These are phyloP conservation scores for Cacoxenus indagator DNA, from an alignment of 2,888 invertebrate species.

Conservation along the genomic window DNA sequence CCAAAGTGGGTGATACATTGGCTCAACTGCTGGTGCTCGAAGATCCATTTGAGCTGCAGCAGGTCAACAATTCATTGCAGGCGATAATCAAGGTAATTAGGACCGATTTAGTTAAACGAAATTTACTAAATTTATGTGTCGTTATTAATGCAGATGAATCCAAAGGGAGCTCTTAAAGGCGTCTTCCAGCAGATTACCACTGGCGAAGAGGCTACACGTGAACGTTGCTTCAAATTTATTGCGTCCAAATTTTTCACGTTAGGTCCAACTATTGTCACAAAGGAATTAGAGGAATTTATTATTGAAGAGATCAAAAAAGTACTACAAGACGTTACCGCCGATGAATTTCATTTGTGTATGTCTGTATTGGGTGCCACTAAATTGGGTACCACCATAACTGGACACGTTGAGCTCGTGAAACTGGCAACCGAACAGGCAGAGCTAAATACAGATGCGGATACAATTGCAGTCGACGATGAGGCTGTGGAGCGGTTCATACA, in stretches of 20 bases:
- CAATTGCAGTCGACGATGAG: constrained; percentile 75
- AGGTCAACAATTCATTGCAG: constrained; percentile 86
- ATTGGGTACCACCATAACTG: constrained; percentile 83
- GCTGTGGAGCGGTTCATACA: constrained; percentile 84
- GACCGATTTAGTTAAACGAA: neutral
- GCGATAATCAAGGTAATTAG: constrained; percentile 72
- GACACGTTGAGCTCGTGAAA: constrained; percentile 89
- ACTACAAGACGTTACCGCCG: constrained; percentile 87
- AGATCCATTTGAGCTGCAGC: constrained; percentile 85
- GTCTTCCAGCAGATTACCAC: constrained; percentile 79
- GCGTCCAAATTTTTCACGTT: constrained; percentile 85
- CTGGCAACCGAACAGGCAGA: constrained; percentile 90
- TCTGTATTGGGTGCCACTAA: constrained; percentile 85
- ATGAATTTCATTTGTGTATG: constrained; percentile 93
- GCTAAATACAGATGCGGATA: constrained; percentile 76
- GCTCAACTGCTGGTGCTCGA: constrained; percentile 91
- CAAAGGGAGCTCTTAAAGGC: constrained; percentile 76
- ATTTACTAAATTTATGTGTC: neutral
- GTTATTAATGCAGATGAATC: constrained; percentile 52
- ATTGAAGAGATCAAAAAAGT: constrained; percentile 89
- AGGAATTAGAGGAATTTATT: constrained; percentile 88
- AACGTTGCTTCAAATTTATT: constrained; percentile 89
- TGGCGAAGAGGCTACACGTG: constrained; percentile 83
- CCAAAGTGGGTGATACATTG: constrained; percentile 91
- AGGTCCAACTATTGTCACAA: constrained; percentile 82